phyloP scores from a whole-genome alignment of 2,888 invertebrate genomes.

The Pristionchus maxplancki region DNA sequence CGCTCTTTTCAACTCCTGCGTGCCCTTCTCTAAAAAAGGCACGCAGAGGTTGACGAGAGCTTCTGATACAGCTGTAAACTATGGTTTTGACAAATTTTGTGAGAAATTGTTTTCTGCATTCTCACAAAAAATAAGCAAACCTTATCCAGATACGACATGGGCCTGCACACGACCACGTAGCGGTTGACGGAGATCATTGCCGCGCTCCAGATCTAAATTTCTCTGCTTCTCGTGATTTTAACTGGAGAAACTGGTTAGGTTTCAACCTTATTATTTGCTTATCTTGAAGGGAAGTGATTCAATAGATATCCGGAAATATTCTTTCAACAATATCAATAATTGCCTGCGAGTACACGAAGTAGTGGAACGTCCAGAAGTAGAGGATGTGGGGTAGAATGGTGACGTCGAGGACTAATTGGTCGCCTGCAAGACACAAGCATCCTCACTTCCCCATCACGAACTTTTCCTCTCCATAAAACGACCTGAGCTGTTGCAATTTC shows the following conservation, averaged over 20 bases:
- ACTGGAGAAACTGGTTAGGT: no score
- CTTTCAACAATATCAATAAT: background rate
- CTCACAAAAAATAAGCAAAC: background rate
- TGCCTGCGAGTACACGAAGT: background rate
- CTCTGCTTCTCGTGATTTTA: no score
- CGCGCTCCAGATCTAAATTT: background rate
- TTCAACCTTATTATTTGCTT: no score
- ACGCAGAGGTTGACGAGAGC: no score
- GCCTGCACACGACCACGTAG: conserved; percentile 1
- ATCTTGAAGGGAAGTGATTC: background rate
- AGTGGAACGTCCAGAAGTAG: conserved; percentile 22
- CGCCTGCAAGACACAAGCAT: background rate
- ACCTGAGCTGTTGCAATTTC: no score
- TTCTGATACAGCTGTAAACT: no score
- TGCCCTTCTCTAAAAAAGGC: no score
- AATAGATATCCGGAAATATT: background rate
- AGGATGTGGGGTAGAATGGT: background rate
- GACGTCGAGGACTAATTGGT: background rate
- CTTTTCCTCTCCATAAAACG: no score
- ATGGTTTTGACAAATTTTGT: no score
- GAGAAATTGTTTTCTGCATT: no score
- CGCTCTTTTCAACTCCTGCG: background rate
- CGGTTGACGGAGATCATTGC: background rate
- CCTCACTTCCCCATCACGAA: no score
- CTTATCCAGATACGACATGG: background rate